These are phyloP conservation scores for Lordiphosa andalusiaca DNA, from an alignment of 2,888 invertebrate genomes.

Conservation along the genomic window DNA sequence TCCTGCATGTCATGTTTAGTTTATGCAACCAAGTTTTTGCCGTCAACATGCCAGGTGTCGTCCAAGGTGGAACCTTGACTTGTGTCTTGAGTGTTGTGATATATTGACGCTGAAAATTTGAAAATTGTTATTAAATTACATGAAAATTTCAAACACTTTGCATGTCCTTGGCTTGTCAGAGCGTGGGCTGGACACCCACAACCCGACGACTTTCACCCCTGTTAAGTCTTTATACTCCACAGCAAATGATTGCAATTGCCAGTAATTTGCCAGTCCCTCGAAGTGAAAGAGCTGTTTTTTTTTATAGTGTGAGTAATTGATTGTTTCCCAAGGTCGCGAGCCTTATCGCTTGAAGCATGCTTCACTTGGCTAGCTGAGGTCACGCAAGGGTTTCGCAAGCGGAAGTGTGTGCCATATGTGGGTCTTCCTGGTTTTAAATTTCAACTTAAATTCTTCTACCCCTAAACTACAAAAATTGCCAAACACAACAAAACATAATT, in stretches of 20 bases:
- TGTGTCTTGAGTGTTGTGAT: constrained; percentile 39
- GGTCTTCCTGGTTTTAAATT: too few species aligned
- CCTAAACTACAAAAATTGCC: constrained; percentile 12
- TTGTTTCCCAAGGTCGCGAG: constrained; percentile 25
- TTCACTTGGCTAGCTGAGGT: constrained; percentile 23
- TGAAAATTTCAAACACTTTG: constrained; percentile 2
- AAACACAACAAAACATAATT: constrained; percentile 38
- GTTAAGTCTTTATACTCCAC: constrained; percentile 16
- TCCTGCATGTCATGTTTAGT: constrained; percentile 22
- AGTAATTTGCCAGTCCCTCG: constrained; percentile 17
- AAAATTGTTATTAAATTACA: constrained; percentile 45
- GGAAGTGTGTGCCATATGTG: too few species aligned
- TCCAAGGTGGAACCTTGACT: constrained; percentile 30
- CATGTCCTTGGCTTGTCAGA: constrained; percentile 48
- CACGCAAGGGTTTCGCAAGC: constrained; percentile 25
- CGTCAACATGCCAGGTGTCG: constrained; percentile 33
- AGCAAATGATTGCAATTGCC: constrained; percentile 13
- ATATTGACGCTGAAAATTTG: constrained; percentile 55
- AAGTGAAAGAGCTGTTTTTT: background rate
- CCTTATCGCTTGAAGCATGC: constrained; percentile 20
- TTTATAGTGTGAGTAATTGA: constrained; percentile 49
- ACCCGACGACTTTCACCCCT: constrained; percentile 14
- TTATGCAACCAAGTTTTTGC: constrained; percentile 20
- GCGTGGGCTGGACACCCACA: constrained; percentile 15
- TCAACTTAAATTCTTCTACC: too few species aligned